These are phyloP conservation scores for Ennomos fuscantarius DNA, from an alignment of 2,888 invertebrate species.

Conservation along the genomic window DNA sequence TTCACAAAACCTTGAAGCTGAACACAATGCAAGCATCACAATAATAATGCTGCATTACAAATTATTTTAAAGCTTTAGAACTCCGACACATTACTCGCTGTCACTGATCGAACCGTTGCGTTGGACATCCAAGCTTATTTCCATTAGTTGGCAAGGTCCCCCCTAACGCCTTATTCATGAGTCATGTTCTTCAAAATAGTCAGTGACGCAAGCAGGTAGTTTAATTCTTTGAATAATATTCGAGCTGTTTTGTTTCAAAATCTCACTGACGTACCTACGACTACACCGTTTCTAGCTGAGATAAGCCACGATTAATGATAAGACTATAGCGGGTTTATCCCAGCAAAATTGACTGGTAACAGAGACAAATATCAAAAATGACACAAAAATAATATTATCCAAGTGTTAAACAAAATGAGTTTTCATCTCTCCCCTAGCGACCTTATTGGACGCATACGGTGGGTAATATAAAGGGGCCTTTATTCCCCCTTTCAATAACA, in stretches of 20 bases:
- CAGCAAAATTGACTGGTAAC: not conserved
- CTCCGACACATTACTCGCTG: no score
- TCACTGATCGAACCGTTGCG: no score
- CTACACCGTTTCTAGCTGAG: not conserved
- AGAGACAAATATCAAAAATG: no score
- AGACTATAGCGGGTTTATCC: conserved; percentile 3
- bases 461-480: conserved; percentile 8
- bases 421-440: conserved; percentile 5
- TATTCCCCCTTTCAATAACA: conserved; percentile 17
- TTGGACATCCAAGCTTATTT: not conserved
- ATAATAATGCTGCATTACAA: no score
- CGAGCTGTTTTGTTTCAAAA: not conserved
- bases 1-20: no score
- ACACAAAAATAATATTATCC: no score
- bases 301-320: conserved; percentile 13
- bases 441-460: conserved; percentile 15
- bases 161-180: conserved; percentile 5
- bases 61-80: no score
- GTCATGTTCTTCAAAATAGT: conserved; percentile 8
- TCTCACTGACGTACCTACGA: conserved; percentile 4
- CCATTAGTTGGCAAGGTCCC: conserved; percentile 19
- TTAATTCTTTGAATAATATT: conserved; percentile 13
- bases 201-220: conserved; percentile 12
- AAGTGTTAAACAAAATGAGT: not conserved
- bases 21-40: no score